Evolutionary conservation across 2,113 vertebrate genomes (phyloP), one percentile per base, ranked within the genome.

Genomic region (Paradoxurus hermaphroditus): DNA sequence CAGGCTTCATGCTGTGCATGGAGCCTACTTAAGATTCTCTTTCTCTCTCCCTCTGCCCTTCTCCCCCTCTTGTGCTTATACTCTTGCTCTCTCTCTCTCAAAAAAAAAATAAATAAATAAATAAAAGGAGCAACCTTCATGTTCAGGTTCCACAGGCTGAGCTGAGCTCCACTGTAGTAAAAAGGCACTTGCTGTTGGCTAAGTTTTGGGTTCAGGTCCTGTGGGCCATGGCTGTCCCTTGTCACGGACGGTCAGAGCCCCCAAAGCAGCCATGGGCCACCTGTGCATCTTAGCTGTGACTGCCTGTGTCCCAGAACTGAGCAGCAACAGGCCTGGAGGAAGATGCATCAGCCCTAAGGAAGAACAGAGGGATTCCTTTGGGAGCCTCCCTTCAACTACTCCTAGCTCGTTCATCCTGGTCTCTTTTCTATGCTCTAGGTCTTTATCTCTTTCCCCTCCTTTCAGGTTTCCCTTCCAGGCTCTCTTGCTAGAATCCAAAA

Each of bases 281-380:
- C 16, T 15, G 44, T 4, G 14, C 77, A 2, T 39, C 29, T 82
- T 6, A 0, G 10, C 41, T 21, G 7, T 14, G 10, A 79, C 29
- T 70, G 19, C 39, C 44, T 49, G 14, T 25, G 7, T 19, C 34
- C 12, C 36, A 8, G 44, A 25, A 29, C 3, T 1, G 1, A 31
- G 12, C 46, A 87, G 39, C 9, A 51, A 51, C 14, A 84, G 85
- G 31, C 25, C 29, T 73, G 46, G 46, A 39, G 63, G 31, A 72
- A 16, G 19, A 18, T 1, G 16, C 0, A 3, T 56, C 25, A 41
- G 27, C 23, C 12, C 44, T 31, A 44, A 39, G 34, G 36, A 41
- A 3, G 16, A 14, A 0, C 16, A n/a, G n/a, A 92, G 25, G 41
- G 31, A 68, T 36, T 27, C n/a, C 4, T 59, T 10, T 0, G 0